phyloP scores from a whole-genome alignment of 2,797 vertebrate species.

The Poliocrania exsul region DNA sequence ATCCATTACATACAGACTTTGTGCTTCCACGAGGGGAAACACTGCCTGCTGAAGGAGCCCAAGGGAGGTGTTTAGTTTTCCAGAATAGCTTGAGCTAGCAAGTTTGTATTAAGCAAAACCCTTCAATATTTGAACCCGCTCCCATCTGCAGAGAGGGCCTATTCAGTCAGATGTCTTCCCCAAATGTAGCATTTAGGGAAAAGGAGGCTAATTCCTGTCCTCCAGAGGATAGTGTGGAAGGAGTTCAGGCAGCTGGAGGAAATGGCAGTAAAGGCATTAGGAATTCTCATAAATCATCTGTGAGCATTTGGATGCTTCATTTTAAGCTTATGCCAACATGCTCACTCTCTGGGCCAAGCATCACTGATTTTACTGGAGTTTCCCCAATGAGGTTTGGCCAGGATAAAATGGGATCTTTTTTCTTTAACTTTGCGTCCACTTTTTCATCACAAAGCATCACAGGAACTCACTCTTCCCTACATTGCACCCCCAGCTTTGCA shows the following conservation, averaged over 20 bases:
- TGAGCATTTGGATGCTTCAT: neutral
- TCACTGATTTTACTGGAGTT: constrained; percentile 43
- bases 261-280: neutral
- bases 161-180: neutral
- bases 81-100: neutral
- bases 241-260: neutral
- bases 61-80: neutral
- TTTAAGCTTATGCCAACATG: constrained; percentile 17
- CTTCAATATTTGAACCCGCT: neutral
- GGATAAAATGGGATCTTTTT: constrained; percentile 37
- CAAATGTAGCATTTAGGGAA: neutral
- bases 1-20: neutral
- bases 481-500: neutral
- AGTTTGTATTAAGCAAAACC: neutral
- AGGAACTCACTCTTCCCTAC: neutral
- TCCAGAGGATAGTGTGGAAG: neutral
- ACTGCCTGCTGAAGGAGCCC: neutral
- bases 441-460: constrained; percentile 23
- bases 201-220: neutral
- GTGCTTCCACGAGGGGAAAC: neutral
- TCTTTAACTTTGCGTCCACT: neutral
- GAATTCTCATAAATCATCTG: constrained; percentile 45
- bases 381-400: constrained; percentile 9
- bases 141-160: neutral
- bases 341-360: constrained; percentile 11